Evolutionary conservation across 2,888 invertebrate genomes (phyloP).

Genomic region (Diplolepis rosae): DNA sequence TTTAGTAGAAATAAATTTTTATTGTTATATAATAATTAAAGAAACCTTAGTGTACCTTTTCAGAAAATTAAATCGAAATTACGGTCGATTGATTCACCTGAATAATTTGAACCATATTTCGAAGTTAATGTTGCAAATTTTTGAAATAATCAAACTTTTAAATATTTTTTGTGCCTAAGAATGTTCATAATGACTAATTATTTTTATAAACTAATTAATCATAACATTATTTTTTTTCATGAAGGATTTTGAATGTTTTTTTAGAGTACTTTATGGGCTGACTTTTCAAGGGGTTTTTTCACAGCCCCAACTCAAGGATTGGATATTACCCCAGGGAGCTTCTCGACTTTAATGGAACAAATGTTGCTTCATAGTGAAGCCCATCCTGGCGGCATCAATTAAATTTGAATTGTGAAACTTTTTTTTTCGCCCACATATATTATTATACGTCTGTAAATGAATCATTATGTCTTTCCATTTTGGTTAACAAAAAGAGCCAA

Average conservation of each 20-base stretch:
- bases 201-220: too few relatives aligned
- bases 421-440: conserved; percentile 7
- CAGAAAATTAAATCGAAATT: too few relatives aligned
- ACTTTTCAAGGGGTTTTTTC: conserved; percentile 59
- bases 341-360: conserved; percentile 66
- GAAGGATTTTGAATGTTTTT: conserved; percentile 42
- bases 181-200: too few relatives aligned
- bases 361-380: conserved; percentile 54
- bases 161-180: too few relatives aligned
- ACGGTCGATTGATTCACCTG: too few relatives aligned
- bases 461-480: background rate
- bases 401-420: background rate
- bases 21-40: too few relatives aligned
- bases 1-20: too few relatives aligned
- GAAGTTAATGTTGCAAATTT: too few relatives aligned
- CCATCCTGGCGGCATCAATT: conserved; percentile 31
- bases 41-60: too few relatives aligned
- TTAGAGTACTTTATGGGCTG: conserved; percentile 45
- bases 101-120: too few relatives aligned
- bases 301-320: conserved; percentile 43
- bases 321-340: conserved; percentile 56
- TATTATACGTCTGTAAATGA: background rate
- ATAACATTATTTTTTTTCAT: too few relatives aligned
- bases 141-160: too few relatives aligned
- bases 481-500: background rate